phyloP scores from a whole-genome alignment of 2,797 vertebrate genomes.

The Syndactyla subalaris region DNA sequence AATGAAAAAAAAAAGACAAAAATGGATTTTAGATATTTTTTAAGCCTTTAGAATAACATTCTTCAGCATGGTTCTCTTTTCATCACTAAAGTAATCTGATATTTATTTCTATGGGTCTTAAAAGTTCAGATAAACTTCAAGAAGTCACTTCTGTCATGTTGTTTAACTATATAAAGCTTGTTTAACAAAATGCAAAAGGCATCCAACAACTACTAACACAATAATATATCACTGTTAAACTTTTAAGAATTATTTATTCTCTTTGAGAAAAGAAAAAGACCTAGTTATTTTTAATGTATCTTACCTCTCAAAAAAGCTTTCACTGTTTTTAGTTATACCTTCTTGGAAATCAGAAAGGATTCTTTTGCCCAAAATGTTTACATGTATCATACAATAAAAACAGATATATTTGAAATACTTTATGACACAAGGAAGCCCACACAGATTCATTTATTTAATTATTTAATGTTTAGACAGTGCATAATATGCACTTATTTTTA shows the following conservation, averaged over 20 bases:
- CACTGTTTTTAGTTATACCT: constrained; percentile 48
- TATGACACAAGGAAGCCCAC: constrained; percentile 24
- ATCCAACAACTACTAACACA: constrained; percentile 35
- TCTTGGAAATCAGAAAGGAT: constrained; percentile 49
- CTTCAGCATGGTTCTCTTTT: neutral
- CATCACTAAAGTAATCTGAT: neutral
- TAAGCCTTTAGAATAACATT: constrained; percentile 27
- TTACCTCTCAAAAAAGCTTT: neutral
- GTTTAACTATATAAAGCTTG: constrained; percentile 34
- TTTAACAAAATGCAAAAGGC: constrained; percentile 33
- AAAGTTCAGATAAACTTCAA: constrained; percentile 61
- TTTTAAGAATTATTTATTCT: neutral
- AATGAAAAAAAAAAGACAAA: constrained; percentile 61
- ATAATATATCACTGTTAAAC: neutral
- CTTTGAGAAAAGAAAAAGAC: neutral
- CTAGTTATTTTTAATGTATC: neutral
- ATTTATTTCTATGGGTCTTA: constrained; percentile 1
- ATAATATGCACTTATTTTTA: constrained; percentile 29
- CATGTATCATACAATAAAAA: constrained; percentile 22
- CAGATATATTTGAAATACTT: constrained; percentile 54
- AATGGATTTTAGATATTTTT: constrained; percentile 53
- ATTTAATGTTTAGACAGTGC: neutral
- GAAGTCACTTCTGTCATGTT: neutral
- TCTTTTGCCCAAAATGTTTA: constrained; percentile 26
- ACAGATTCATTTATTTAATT: constrained; percentile 39